These are phyloP conservation scores for Cerastoderma edule DNA, from an alignment of 2,888 invertebrate genomes.

Conservation along the genomic window DNA sequence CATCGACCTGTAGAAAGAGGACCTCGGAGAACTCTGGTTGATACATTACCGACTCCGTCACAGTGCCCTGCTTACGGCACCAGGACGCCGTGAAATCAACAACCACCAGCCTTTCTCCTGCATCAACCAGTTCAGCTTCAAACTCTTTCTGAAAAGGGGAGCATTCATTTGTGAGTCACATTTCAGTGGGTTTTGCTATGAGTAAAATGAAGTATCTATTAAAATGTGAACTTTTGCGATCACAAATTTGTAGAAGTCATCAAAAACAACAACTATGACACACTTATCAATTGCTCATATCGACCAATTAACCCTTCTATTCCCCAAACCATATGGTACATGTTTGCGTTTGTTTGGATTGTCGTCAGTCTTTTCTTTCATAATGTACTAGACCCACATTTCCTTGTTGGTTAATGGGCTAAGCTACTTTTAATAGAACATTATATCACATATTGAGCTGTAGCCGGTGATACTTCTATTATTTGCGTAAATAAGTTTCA, in stretches of 20 bases:
- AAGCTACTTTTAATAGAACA: no score
- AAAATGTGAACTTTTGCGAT: background rate
- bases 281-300: no score
- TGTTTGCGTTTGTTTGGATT: no score
- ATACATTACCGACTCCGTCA: constrained; percentile 33
- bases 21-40: constrained; percentile 56
- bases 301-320: no score
- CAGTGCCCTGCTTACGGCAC: constrained; percentile 42
- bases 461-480: no score
- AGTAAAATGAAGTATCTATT: background rate
- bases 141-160: constrained; percentile 43
- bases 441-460: no score
- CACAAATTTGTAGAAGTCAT: no score
- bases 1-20: constrained; percentile 53
- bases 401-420: no score
- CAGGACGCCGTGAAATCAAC: constrained; percentile 58
- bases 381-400: no score
- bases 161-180: background rate
- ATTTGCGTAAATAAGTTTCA: no score
- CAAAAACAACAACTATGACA: no score
- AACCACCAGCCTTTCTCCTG: constrained; percentile 56
- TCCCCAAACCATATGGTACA: background rate
- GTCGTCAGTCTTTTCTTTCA: no score
- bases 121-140: constrained; percentile 44
- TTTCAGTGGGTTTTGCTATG: background rate